Base-by-base conservation (phyloP, 2,888 invertebrate species). In the Athripsodes cinereus region DNA sequence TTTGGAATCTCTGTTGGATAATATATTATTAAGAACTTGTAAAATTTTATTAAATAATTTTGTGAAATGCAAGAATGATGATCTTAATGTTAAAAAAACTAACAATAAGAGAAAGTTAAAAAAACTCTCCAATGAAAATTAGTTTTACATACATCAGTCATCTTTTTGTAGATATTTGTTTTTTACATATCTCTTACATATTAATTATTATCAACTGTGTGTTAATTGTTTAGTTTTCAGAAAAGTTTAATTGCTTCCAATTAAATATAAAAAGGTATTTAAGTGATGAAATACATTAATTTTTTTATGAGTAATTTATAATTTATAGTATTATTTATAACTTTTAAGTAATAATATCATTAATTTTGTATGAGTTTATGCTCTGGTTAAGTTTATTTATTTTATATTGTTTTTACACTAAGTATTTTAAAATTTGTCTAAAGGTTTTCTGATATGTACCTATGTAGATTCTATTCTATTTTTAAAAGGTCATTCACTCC, bases 21-120 rank as follows among this genome's bases (percentile, higher is more conserved):
- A 46, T 13, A 46, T 46, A 46, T 16, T 46, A 18, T 46, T 46
- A 11, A 46, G 46, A 46, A 46, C 46, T 16, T 46, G 46, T 46
- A 46, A 46, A 46, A 18, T 46, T 16, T 11, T 46, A 6, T 13
- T 46, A 46, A 46, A 46, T 16, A 46, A 46, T 16, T 46, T 46
- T 16, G 46, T 46, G 13, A 46, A 46, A 46, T 16, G 13, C 6
- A 46, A 46, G n/a, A 46, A 46, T 16, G n/a, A 46, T 16, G 16
- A 46, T 16, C n/a, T 13, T 16, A 46, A 6, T 11, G 16, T 46
- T 16, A 16, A 46, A 46, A 46, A 46, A 46, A 11, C 46, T 16
- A 18, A 46, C 16, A 46, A 46, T 46, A 46, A 46, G 6, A 46
- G 46, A 16, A 46, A 46, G n/a, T 11, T 46, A 46, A 46, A 46